Conservation (phyloP, 2,888 invertebrate genomes). For the Synergus itoensis region DNA sequence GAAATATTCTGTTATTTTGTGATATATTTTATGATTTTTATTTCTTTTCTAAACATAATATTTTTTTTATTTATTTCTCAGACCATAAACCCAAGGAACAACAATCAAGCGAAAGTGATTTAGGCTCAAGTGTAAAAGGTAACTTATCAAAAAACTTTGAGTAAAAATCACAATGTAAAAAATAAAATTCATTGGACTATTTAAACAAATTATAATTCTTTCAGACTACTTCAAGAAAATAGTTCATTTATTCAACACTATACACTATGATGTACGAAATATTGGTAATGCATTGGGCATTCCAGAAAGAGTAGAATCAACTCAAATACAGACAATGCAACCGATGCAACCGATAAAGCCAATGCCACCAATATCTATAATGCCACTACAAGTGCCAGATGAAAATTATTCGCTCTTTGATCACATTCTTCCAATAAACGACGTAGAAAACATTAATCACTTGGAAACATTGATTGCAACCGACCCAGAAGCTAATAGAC, state of each 20-base stretch:
- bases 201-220: not conserved
- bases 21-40: too few species aligned
- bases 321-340: not conserved
- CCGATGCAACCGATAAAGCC: not conserved
- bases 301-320: not conserved
- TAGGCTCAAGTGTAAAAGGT: not conserved
- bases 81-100: not conserved
- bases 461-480: conserved; percentile 24
- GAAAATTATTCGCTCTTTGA: conserved; percentile 13
- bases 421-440: conserved; percentile 24
- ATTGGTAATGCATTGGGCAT: conserved; percentile 1
- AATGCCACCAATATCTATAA: conserved; percentile 10
- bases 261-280: conserved; percentile 3
- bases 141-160: not conserved
- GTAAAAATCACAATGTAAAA: not conserved
- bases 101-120: not conserved
- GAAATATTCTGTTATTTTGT: not conserved
- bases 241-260: conserved; percentile 10
- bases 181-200: not conserved
- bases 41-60: not conserved
- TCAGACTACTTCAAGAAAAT: conserved; percentile 21
- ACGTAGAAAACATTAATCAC: conserved; percentile 25
- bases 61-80: not conserved
- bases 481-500: not conserved
- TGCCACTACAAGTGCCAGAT: not conserved